Evolutionary conservation across 2,888 invertebrate genomes (phyloP), one percentile per base, ranked within the genome.

Genomic region (Caenorhabditis becei): DNA sequence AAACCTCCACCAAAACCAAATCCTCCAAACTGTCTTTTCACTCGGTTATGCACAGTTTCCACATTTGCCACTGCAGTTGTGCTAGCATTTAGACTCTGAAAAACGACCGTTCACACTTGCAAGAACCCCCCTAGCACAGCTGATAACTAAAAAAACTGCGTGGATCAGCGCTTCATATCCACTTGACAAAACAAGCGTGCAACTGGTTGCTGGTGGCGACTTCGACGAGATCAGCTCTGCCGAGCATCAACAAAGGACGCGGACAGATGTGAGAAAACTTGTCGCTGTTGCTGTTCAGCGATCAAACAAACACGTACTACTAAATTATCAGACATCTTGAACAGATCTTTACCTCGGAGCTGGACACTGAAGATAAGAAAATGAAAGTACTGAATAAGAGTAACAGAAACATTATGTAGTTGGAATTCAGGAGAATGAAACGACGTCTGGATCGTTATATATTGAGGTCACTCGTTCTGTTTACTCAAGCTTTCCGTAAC

Each of bases 21-120:
- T 20, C 72, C 72, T 23, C 83, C 83, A 58, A 71, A 86, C 66
- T 86, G 86, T 24, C 86, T 66, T 59, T 86, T 86, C 0, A 78
- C 80, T 61, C 86, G 75, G 32, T 83, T 62, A 49, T 84, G 84
- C 11, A 20, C 26, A 11, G 54, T 26, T 35, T 71, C 66, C 0
- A 53, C 23, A 4, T 20, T 74, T 2, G 74, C 67, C 1, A 74
- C 3, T 2, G 74, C 80, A 16, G 61, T 62, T 10, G 61, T 53
- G 4, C 61, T 62, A 1, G 44, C 8, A 47, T 44, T 70, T 20
- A 32, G 5, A 41, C 14, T 18, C 70, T 70, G n/a, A 51, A 74
- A 35, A 47, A n/a, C 4, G 14, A 14, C 14, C 3, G 41, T 41
- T 41, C 41, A 41, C 7, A 41, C 2, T 10, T 10, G 3, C 16